These are phyloP conservation scores for Oreonectes daqikongensis DNA, from an alignment of 2,797 vertebrate genomes.

Conservation along the genomic window DNA sequence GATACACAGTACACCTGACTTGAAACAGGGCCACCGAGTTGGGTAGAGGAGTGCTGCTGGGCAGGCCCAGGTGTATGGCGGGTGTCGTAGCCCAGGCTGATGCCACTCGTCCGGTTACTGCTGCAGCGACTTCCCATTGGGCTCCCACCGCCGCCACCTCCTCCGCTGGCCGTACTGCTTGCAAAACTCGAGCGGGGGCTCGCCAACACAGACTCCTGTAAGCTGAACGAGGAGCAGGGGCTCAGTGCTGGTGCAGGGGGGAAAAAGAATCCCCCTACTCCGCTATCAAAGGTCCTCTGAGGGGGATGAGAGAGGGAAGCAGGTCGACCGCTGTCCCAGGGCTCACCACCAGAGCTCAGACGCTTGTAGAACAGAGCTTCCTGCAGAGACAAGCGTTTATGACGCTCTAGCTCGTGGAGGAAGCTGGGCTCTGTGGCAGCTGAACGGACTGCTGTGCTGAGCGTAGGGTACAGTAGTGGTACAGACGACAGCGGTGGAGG, in stretches of 20 bases:
- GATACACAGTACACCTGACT: slow-evolving; percentile 60
- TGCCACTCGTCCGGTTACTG: slow-evolving; percentile 89
- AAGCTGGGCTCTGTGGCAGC: slow-evolving; percentile 69
- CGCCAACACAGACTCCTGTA: slow-evolving; percentile 80
- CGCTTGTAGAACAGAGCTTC: slow-evolving; percentile 82
- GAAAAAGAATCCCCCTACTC: slow-evolving; percentile 69
- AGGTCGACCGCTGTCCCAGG: slow-evolving; percentile 74
- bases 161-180: slow-evolving; percentile 85
- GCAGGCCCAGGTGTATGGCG: slow-evolving; percentile 73
- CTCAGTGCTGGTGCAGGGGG: slow-evolving; percentile 74
- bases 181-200: slow-evolving; percentile 88
- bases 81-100: slow-evolving; percentile 87
- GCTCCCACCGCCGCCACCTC: slow-evolving; percentile 74
- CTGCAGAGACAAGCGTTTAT: slow-evolving; percentile 84
- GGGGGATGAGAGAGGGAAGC: slow-evolving; percentile 77
- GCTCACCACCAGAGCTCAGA: slow-evolving; percentile 76
- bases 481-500: slow-evolving; percentile 71
- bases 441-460: slow-evolving; percentile 58
- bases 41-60: slow-evolving; percentile 69
- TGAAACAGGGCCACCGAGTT: slow-evolving; percentile 58
- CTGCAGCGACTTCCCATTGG: slow-evolving; percentile 83
- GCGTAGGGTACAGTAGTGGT: slow-evolving; percentile 65
- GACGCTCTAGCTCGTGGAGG: slow-evolving; percentile 73
- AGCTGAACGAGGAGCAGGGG: slow-evolving; percentile 82
- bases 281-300: slow-evolving; percentile 68